Evolutionary conservation across 1,140 invertebrate genomes (phyloP), one percentile per base, ranked within the genome.

Genomic region (Listronotus bonariensis): DNA sequence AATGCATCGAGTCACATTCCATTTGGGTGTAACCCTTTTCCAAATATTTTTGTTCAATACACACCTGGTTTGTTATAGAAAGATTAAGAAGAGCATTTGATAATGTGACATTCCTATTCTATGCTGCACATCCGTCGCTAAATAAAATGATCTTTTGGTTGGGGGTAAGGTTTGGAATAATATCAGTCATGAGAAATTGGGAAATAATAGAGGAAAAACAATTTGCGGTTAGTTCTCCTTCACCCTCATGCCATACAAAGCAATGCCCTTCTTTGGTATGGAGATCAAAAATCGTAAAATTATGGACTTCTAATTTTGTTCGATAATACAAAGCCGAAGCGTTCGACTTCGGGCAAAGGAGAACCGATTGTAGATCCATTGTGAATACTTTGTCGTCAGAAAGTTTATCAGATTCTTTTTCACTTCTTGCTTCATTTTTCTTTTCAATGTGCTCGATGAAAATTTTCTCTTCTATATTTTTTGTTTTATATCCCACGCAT

Each of bases 221-320:
- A 15, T 58, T 59, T n/a, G 59, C 20, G n/a, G 34, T 31, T 14
- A 78, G 61, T 15, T 60, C 74, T 11, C 74, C 75, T 56, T 68
- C 70, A 34, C 62, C 42, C 59, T 78, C 77, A 55, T 77, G 42
- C 76, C 74, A 78, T 36, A 77, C 20, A 69, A 68, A 77, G 54
- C 72, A 76, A 36, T 43, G 58, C 14, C 52, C 71, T 46, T 74
- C 67, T 3, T 68, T 53, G 31, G 41, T 73, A 49, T 63, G 64
- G 12, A 77, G 20, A 66, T 79, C 63, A 66, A 67, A 79, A 36
- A 79, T 46, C 8, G 73, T 77, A 60, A 75, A 79, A 65, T 80
- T 80, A 61, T 80, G 76, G 15, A 74, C 66, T 1, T 43, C 45
- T 8, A 79, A 64, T 68, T 78, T 79, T n/a, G 66, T 76, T 54